Conservation (phyloP, 2,797 vertebrate species). For the Margarornis squamiger region DNA sequence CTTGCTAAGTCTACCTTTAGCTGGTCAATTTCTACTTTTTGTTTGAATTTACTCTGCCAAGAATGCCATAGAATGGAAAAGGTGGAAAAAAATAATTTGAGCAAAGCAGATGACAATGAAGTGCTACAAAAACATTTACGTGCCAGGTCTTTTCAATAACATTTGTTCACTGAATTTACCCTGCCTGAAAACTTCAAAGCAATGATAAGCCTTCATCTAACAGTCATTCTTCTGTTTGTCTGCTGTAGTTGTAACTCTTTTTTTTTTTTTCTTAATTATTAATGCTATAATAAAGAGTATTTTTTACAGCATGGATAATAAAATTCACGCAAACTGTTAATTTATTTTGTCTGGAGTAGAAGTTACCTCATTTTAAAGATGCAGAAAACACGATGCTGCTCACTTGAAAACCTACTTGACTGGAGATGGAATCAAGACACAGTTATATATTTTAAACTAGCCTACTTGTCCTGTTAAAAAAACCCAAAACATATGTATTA, state of each 20-base stretch:
- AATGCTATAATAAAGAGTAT: background rate
- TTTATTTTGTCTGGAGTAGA: background rate
- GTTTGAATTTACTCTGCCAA: background rate
- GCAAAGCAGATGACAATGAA: background rate
- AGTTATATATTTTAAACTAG: background rate
- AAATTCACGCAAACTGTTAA: background rate
- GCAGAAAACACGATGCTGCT: background rate
- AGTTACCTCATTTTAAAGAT: background rate
- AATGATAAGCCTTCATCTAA: background rate
- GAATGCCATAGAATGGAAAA: background rate
- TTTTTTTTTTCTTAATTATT: background rate
- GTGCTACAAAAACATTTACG: background rate
- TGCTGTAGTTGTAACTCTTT: background rate
- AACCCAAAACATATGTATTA: fast-evolving
- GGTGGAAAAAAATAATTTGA: background rate
- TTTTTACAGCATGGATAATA: background rate
- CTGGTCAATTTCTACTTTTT: background rate
- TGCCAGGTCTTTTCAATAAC: background rate
- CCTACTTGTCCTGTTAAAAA: background rate
- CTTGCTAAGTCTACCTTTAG: background rate
- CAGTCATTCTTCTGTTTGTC: background rate
- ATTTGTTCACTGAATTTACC: background rate
- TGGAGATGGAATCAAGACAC: background rate
- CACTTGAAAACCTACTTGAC: background rate
- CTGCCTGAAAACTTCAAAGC: background rate